Base-by-base conservation (phyloP, 2,113 vertebrate species). In the Marmota flaviventris region DNA sequence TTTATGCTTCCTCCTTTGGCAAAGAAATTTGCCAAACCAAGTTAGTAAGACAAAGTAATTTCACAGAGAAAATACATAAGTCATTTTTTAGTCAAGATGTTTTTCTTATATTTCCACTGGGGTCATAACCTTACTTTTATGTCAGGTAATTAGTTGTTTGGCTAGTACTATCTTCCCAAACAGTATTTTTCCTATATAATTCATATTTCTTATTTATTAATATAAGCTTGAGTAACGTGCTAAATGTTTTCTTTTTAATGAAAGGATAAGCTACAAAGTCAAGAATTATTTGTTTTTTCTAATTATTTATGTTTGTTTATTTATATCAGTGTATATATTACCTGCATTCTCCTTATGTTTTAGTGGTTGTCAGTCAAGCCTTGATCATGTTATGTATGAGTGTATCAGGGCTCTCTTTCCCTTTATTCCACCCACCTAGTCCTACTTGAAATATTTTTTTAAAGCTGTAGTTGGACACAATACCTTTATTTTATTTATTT, bases 21-120 rank as follows among this genome's bases (percentile, higher is more conserved):
- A 96, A 95, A 87, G 53, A 90, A 78, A 45, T 69, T 96, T 89
- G 51, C n/a, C 37, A 34, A 78, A 67, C 45, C 8, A 42, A 78
- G n/a, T 42, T 85, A 58, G 63, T 14, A n/a, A 91, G 69, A 81
- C 81, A 53, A 53, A 89, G 34, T 78, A 48, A 39, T 95, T 93
- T 93, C 39, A 91, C 24, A 94, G 48, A 89, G 84, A 90, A 79
- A 96, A 67, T 94, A 32, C 5, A 16, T 56, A 85, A 95, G 11
- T 83, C 11, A 70, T 82, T 65, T 45, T 45, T 45, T 25, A 70
- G 61, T 86, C 42, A 65, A 87, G 65, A 75, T 84, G 27, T 78
- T 89, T 94, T 86, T 85, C 82, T 84, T 77, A 76, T 77, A 91
- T 6, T 20, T 83, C 42, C 4, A 63, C n/a, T 86, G 76, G 12